These are phyloP conservation scores for Crotalus tigris DNA, from an alignment of 2,113 vertebrate genomes.

Conservation along the genomic window DNA sequence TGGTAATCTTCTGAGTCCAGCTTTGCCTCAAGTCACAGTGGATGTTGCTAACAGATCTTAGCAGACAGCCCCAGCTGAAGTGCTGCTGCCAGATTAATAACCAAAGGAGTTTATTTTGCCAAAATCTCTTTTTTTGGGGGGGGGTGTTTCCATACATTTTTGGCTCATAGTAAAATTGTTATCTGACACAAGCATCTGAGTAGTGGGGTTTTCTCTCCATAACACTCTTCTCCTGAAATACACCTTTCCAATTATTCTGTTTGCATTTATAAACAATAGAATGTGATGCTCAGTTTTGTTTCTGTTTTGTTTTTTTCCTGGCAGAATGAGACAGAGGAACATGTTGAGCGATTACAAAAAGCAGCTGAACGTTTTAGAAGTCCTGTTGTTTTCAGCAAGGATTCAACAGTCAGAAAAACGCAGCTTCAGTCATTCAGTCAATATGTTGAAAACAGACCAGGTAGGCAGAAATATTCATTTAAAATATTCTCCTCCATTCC, in stretches of 20 bases:
- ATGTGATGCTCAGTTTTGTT: conserved; percentile 49
- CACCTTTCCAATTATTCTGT: conserved; percentile 36
- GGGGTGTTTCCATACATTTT: rapidly evolving
- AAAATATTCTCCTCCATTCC: conserved; percentile 49
- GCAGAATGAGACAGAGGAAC: conserved; percentile 87
- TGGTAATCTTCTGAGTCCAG: conserved; percentile 28
- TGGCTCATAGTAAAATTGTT: conserved; percentile 19
- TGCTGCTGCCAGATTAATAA: conserved; percentile 24
- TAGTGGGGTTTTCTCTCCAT: conserved; percentile 20
- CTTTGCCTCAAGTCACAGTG: conserved; percentile 25
- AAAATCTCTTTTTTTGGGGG: not conserved
- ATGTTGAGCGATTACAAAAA: conserved; percentile 86
- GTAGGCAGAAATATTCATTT: conserved; percentile 71
- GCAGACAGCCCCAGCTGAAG: conserved; percentile 38
- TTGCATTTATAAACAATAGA: conserved; percentile 51
- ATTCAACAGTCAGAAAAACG: conserved; percentile 91
- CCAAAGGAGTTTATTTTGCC: conserved; percentile 18
- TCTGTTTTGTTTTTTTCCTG: conserved; percentile 60
- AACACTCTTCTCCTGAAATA: conserved; percentile 45
- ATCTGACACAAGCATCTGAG: conserved; percentile 2
- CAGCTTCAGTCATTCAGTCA: conserved; percentile 99
- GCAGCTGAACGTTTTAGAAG: conserved; percentile 87
- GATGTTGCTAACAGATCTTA: conserved; percentile 37
- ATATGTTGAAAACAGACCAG: conserved; percentile 93
- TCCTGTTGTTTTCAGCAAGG: conserved; percentile 93